A percentile compares a stretch with the other conserved stretches of the same genome.
These are phyloP conservation scores for Cherax quadricarinatus DNA, from an alignment of 1,140 invertebrate species.

Conservation along the genomic window DNA sequence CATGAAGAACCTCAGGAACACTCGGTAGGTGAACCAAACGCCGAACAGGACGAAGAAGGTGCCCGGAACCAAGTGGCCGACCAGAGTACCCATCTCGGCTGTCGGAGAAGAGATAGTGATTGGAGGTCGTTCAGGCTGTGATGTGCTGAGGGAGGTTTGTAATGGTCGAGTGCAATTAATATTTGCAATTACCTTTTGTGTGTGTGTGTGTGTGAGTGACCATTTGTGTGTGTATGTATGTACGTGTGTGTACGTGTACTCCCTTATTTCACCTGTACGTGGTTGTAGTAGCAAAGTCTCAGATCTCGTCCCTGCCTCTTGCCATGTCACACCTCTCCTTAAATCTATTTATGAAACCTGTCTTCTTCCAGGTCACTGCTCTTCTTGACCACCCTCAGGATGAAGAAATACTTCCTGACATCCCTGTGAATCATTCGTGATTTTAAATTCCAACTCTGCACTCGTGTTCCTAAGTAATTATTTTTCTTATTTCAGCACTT, in stretches of 20 bases:
- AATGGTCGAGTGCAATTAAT: no score
- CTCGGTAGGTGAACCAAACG: slow-evolving; percentile 78
- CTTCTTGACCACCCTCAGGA: no score
- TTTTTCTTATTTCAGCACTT: no score
- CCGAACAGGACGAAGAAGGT: slow-evolving; percentile 78
- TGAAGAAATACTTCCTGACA: no score
- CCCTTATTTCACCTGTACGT: background rate
- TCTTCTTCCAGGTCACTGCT: no score
- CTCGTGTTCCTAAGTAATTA: no score
- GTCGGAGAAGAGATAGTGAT: background rate
- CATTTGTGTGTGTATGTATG: background rate
- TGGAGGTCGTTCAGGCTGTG: background rate
- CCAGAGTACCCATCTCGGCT: slow-evolving; percentile 64
- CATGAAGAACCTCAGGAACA: slow-evolving; percentile 74
- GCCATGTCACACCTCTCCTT: no score
- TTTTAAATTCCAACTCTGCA: no score
- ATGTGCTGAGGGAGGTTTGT: background rate
- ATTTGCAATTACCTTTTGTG: background rate
- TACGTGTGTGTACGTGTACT: background rate
- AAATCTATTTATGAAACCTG: no score
- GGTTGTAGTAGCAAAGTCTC: no score
- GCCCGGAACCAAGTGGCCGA: slow-evolving; percentile 78
- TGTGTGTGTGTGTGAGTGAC: background rate
- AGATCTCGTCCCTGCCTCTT: no score
- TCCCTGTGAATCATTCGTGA: no score